Conservation (phyloP, 1,140 invertebrate genomes). For the Stratiolaelaps scimitus region DNA sequence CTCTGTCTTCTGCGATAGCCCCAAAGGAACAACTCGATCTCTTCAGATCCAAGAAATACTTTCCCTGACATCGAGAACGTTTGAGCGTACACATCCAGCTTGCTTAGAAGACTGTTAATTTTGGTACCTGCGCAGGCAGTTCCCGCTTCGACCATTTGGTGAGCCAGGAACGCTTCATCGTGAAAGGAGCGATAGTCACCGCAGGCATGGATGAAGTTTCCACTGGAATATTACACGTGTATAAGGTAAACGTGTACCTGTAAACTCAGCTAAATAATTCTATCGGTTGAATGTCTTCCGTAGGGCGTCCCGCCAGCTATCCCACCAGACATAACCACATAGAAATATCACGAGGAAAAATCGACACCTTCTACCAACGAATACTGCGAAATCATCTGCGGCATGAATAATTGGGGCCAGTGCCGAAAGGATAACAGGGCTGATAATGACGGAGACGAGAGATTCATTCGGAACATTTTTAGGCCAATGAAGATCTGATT, state of each 20-base stretch:
- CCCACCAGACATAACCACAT: not conserved
- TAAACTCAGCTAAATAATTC: not conserved
- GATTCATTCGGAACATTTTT: too few species aligned
- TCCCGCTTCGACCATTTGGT: not conserved
- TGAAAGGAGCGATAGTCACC: not conserved
- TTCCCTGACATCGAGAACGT: not conserved
- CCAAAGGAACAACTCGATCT: not conserved
- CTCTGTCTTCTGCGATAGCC: not conserved
- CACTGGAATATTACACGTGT: not conserved
- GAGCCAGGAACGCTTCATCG: not conserved
- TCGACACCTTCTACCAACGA: not conserved
- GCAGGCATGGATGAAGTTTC: conserved; percentile 1
- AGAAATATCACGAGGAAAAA: not conserved
- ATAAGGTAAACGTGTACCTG: not conserved
- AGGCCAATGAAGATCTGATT: too few species aligned
- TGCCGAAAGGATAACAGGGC: too few species aligned
- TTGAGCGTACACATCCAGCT: conserved; percentile 1
- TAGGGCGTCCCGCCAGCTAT: not conserved
- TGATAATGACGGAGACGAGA: too few species aligned
- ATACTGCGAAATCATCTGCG: conserved; percentile 2
- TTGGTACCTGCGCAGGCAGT: not conserved
- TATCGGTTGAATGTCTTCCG: not conserved
- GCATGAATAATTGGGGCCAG: not conserved
- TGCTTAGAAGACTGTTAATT: too few species aligned
- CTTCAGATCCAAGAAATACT: not conserved